phyloP scores from a whole-genome alignment of 2,888 invertebrate genomes.

The Brachylomia viminalis region DNA sequence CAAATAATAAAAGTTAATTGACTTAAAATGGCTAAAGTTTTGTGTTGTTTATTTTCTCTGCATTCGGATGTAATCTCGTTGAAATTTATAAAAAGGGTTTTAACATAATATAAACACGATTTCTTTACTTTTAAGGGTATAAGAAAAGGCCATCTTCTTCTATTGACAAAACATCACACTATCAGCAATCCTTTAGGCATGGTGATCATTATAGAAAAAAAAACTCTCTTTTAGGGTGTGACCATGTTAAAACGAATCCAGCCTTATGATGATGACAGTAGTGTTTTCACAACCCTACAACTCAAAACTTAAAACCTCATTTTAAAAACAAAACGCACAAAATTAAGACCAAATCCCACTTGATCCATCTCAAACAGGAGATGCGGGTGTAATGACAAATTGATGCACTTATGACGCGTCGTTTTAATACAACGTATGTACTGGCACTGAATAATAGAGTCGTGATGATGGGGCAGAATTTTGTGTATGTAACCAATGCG shows the following conservation, averaged over 20 bases:
- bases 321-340: conserved; percentile 45
- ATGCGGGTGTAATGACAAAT: conserved; percentile 87
- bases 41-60: conserved; percentile 11
- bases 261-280: neutral
- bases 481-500: conserved; percentile 57
- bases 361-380: conserved; percentile 68
- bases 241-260: neutral
- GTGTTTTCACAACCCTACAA: neutral
- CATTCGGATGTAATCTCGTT: neutral
- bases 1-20: conserved; percentile 48
- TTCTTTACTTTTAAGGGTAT: neutral
- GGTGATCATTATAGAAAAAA: neutral
- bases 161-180: neutral
- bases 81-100: neutral
- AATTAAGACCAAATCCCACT: conserved; percentile 47
- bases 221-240: neutral
- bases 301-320: neutral
- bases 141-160: neutral
- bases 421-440: conserved; percentile 74
- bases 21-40: conserved; percentile 41
- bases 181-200: neutral
- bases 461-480: conserved; percentile 79
- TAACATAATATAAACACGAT: neutral
- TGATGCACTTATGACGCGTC: conserved; percentile 78
- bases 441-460: conserved; percentile 86